Conservation (phyloP, 1,140 invertebrate genomes). For the Drosophila arizonae region DNA sequence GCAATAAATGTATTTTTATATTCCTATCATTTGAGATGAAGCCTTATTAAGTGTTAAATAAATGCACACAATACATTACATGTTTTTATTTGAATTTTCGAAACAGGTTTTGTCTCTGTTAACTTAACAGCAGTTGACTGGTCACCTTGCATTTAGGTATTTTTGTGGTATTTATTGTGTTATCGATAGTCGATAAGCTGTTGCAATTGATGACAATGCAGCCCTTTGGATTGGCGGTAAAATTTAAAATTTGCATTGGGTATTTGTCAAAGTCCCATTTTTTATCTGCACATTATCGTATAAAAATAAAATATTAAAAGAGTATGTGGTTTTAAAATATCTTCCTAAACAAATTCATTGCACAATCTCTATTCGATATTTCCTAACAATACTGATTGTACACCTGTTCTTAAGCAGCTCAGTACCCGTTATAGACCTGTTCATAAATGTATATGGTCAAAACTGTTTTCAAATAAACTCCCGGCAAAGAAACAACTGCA, state of each 20-base stretch:
- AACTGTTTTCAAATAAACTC: neutral
- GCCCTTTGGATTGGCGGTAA: constrained; percentile 2
- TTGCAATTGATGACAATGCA: neutral
- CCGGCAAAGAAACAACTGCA: neutral
- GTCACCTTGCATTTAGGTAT: constrained; percentile 1
- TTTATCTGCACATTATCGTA: no score
- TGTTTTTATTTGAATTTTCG: neutral
- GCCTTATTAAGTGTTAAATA: constrained; percentile 15
- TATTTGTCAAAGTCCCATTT: no score
- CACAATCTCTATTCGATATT: neutral
- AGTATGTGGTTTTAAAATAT: neutral
- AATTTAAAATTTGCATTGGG: neutral
- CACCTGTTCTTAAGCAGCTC: neutral
- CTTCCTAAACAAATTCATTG: no score
- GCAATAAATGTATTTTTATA: constrained; percentile 34
- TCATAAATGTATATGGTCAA: no score
- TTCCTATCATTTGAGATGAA: constrained; percentile 14
- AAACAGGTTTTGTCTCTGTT: constrained; percentile 16
- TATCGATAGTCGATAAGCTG: constrained; percentile 14
- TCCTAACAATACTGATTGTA: neutral
- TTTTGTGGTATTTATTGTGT: constrained; percentile 26
- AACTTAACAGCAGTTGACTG: constrained; percentile 12
- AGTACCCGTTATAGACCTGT: neutral
- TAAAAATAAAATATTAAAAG: neutral
- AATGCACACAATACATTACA: neutral